Percentiles rank a stretch among this genome's conserved stretches.
These are phyloP conservation scores for Phyllotreta striolata DNA, from an alignment of 2,888 invertebrate genomes.

Conservation along the genomic window DNA sequence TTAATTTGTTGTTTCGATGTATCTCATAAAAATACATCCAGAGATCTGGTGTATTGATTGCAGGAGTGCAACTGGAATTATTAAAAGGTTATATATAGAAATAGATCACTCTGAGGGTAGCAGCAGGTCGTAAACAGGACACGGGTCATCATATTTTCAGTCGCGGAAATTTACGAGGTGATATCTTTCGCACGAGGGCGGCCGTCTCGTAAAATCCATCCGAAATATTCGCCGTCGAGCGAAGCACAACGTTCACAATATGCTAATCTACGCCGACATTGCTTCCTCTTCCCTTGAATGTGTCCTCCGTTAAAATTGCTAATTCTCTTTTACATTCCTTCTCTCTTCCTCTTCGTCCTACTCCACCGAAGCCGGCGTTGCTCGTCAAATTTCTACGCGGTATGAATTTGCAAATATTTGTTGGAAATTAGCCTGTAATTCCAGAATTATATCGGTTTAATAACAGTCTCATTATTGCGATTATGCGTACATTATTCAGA, in stretches of 20 bases:
- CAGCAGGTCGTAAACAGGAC: slow-evolving; percentile 23
- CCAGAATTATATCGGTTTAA: slow-evolving; percentile 12
- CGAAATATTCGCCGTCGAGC: slow-evolving; percentile 41
- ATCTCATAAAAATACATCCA: too few species aligned
- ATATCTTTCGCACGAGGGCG: slow-evolving; percentile 40
- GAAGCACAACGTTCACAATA: slow-evolving; percentile 46
- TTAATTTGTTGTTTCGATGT: too few species aligned
- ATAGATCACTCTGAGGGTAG: background rate
- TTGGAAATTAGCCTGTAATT: slow-evolving; percentile 17
- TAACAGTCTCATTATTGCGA: background rate
- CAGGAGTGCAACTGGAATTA: slow-evolving; percentile 13
- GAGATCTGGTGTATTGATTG: too few species aligned
- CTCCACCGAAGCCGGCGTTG: background rate
- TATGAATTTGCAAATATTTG: slow-evolving; percentile 43
- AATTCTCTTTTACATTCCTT: slow-evolving; percentile 51
- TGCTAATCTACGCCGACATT: slow-evolving; percentile 50
- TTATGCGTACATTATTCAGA: background rate
- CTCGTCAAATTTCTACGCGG: slow-evolving; percentile 28
- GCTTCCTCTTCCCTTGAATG: slow-evolving; percentile 44
- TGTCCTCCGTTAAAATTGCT: slow-evolving; percentile 51
- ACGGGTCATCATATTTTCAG: slow-evolving; percentile 38
- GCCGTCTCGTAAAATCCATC: slow-evolving; percentile 43
- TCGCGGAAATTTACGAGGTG: slow-evolving; percentile 36
- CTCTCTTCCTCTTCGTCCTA: background rate
- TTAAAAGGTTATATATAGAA: background rate